Conservation (phyloP, 2,113 vertebrate species). For the Rhynchopsitta pachyrhyncha region DNA sequence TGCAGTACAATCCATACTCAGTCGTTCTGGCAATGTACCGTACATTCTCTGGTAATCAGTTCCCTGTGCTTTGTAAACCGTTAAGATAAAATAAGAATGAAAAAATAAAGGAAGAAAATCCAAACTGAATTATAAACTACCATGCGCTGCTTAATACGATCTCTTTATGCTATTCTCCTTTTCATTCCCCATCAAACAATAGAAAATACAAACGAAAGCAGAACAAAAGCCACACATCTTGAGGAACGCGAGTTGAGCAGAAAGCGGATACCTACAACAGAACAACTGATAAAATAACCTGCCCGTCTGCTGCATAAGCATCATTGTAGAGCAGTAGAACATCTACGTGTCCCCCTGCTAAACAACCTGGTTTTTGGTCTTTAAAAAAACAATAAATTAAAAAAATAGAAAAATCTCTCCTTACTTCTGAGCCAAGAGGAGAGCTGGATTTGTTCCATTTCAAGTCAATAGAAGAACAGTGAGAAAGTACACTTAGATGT, state of each 20-base stretch:
- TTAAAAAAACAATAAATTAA: slow-evolving; percentile 41
- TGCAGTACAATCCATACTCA: slow-evolving; percentile 70
- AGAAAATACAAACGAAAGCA: slow-evolving; percentile 75
- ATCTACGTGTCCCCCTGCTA: slow-evolving; percentile 15
- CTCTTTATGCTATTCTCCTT: slow-evolving; percentile 15
- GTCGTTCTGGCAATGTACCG: slow-evolving; percentile 60
- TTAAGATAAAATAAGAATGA: slow-evolving; percentile 31
- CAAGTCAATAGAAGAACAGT: slow-evolving; percentile 61
- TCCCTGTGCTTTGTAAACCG: slow-evolving; percentile 66
- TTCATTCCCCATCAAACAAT: slow-evolving; percentile 55
- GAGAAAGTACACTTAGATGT: slow-evolving; percentile 64
- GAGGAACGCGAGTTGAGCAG: slow-evolving; percentile 51
- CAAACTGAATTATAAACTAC: slow-evolving; percentile 38
- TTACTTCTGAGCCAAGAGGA: slow-evolving; percentile 39
- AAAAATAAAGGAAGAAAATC: background rate
- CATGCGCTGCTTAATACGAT: slow-evolving; percentile 18
- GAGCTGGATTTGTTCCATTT: slow-evolving; percentile 60
- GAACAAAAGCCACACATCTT: slow-evolving; percentile 69
- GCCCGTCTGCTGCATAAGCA: slow-evolving; percentile 31
- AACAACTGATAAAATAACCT: slow-evolving; percentile 48
- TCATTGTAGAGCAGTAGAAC: slow-evolving; percentile 61
- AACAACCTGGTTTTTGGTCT: slow-evolving; percentile 73
- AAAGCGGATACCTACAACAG: slow-evolving; percentile 40
- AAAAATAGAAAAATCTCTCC: slow-evolving; percentile 57
- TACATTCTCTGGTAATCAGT: slow-evolving; percentile 68